phyloP scores from a whole-genome alignment of 2,888 invertebrate species.

The Lamproptera curius region DNA sequence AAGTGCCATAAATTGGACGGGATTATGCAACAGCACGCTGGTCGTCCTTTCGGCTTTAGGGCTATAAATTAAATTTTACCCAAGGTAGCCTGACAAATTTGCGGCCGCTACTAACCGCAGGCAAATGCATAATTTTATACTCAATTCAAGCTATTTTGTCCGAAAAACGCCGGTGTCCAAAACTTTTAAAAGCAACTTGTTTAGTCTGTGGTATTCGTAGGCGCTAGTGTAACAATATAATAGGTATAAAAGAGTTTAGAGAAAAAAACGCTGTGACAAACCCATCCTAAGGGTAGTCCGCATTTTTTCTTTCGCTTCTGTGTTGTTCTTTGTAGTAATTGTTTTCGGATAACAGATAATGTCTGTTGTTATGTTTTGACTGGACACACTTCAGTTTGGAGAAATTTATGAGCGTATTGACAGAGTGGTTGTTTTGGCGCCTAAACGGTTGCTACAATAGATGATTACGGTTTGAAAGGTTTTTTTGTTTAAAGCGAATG shows the following conservation, averaged over 20 bases:
- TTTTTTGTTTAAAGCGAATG: slow-evolving; percentile 1
- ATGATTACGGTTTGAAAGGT: neutral
- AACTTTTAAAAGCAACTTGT: slow-evolving; percentile 21
- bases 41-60: slow-evolving; percentile 65
- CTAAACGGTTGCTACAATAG: slow-evolving; percentile 7
- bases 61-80: slow-evolving; percentile 72
- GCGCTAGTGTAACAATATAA: slow-evolving; percentile 30
- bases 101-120: slow-evolving; percentile 53
- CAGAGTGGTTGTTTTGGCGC: slow-evolving; percentile 16
- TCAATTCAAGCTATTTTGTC: slow-evolving; percentile 30
- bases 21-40: slow-evolving; percentile 74
- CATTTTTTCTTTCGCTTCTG: slow-evolving; percentile 30
- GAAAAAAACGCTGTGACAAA: slow-evolving; percentile 37
- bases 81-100: slow-evolving; percentile 78
- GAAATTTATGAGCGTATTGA: slow-evolving; percentile 33
- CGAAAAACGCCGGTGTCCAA: slow-evolving; percentile 21
- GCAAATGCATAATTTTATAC: too few species aligned
- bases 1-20: slow-evolving; percentile 60
- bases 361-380: slow-evolving; percentile 53
- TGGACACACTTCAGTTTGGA: slow-evolving; percentile 31
- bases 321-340: slow-evolving; percentile 53
- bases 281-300: slow-evolving; percentile 20
- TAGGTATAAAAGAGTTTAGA: slow-evolving; percentile 23
- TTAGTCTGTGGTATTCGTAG: slow-evolving; percentile 36
- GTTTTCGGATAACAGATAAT: slow-evolving; percentile 49